Evolutionary conservation across 2,113 vertebrate genomes (phyloP).

Genomic region (Hassar affinis): DNA sequence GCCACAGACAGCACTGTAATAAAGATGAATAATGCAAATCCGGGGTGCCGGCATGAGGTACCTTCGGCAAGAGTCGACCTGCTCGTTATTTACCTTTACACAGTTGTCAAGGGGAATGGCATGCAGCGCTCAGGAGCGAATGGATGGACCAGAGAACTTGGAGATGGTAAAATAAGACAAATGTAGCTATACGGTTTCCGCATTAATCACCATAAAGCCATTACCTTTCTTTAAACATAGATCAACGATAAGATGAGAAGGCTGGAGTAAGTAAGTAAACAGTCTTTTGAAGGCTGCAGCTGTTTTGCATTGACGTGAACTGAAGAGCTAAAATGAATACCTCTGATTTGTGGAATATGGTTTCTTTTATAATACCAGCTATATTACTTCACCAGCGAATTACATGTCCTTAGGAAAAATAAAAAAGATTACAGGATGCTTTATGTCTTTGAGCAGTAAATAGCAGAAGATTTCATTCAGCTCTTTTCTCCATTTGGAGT

Average conservation of each 20-base stretch:
- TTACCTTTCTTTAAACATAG: slow-evolving; percentile 21
- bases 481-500: slow-evolving; percentile 32
- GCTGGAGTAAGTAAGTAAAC: slow-evolving; percentile 1
- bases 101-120: slow-evolving; percentile 49
- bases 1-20: slow-evolving; percentile 57
- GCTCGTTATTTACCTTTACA: slow-evolving; percentile 66
- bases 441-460: slow-evolving; percentile 33
- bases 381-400: slow-evolving; percentile 7
- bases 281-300: not conserved
- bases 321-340: not conserved
- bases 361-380: slow-evolving; percentile 7
- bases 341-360: not conserved
- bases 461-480: slow-evolving; percentile 26
- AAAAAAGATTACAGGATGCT: slow-evolving; percentile 40
- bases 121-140: slow-evolving; percentile 41
- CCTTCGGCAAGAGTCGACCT: slow-evolving; percentile 60
- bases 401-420: slow-evolving; percentile 9
- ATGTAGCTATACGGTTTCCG: slow-evolving; percentile 29
- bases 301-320: not conserved
- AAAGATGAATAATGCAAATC: slow-evolving; percentile 69
- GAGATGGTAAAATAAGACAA: slow-evolving; percentile 53
- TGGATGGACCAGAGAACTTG: slow-evolving; percentile 41
- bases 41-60: slow-evolving; percentile 43
- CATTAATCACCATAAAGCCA: slow-evolving; percentile 38
- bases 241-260: slow-evolving; percentile 13